These are phyloP conservation scores for Genyomyrus donnyi DNA, from an alignment of 2,113 vertebrate genomes.

Conservation along the genomic window DNA sequence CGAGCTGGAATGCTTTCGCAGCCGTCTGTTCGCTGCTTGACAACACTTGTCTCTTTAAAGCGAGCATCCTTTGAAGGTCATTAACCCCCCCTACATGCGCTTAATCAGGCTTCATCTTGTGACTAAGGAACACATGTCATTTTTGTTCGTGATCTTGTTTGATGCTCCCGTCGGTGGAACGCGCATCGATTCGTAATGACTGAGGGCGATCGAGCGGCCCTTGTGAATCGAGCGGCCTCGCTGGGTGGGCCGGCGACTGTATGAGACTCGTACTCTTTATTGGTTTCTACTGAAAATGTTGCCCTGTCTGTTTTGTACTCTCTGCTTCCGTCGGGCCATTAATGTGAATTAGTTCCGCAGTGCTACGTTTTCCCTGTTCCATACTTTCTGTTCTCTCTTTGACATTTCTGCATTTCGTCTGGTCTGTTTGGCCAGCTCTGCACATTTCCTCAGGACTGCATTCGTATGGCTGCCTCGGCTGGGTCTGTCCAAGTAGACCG, in stretches of 20 bases:
- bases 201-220: background rate
- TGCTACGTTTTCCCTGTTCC: background rate
- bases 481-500: background rate
- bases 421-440: background rate
- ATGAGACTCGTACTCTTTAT: background rate
- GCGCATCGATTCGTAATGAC: background rate
- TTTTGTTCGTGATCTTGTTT: constrained; percentile 48
- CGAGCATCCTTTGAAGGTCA: constrained; percentile 60
- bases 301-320: background rate
- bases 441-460: background rate
- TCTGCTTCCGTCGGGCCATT: background rate
- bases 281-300: background rate
- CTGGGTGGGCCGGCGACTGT: background rate
- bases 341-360: background rate
- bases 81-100: constrained; percentile 50
- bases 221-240: background rate
- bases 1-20: constrained; percentile 42
- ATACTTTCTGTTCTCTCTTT: background rate
- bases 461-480: background rate
- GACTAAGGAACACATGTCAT: constrained; percentile 61
- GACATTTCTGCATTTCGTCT: background rate
- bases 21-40: constrained; percentile 50
- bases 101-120: constrained; percentile 61
- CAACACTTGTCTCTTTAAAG: constrained; percentile 63
- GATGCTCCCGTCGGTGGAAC: constrained; percentile 40